A percentile compares a stretch with the other conserved stretches of the same genome.
phyloP scores from a whole-genome alignment of 2,888 invertebrate species.

The Cataglyphis cursor region DNA sequence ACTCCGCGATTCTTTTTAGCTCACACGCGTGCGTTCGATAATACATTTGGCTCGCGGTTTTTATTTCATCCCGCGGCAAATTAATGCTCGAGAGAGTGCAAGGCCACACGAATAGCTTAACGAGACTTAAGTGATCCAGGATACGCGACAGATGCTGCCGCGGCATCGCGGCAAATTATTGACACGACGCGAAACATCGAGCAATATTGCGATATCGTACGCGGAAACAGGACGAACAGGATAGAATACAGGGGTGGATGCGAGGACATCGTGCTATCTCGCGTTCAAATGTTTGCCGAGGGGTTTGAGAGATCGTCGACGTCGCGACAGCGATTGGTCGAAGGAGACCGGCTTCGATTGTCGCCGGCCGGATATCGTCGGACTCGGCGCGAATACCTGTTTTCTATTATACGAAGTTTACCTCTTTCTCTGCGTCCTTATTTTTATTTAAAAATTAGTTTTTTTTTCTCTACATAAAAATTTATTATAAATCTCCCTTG shows the following conservation, averaged over 20 bases:
- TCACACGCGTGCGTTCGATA: background rate
- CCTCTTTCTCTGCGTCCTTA: background rate
- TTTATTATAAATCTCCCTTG: background rate
- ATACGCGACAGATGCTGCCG: conserved; percentile 20
- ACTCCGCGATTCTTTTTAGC: background rate
- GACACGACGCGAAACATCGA: conserved; percentile 31
- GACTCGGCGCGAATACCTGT: conserved; percentile 20
- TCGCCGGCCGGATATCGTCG: conserved; percentile 16
- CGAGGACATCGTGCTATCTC: conserved; percentile 39
- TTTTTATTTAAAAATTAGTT: conserved; percentile 27
- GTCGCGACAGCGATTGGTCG: conserved; percentile 41
- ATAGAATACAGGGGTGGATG: conserved; percentile 7
- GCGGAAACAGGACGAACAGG: conserved; percentile 21
- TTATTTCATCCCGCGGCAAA: conserved; percentile 28
- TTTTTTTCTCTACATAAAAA: background rate
- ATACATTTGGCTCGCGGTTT: background rate
- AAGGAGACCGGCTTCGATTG: conserved; percentile 43
- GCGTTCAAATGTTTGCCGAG: conserved; percentile 56
- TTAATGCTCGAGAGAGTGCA: conserved; percentile 60
- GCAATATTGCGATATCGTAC: conserved; percentile 32
- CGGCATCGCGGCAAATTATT: conserved; percentile 42
- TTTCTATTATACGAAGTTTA: conserved; percentile 35
- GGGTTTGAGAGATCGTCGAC: conserved; percentile 38
- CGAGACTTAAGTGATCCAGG: conserved; percentile 69
- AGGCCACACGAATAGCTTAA: conserved; percentile 64